phyloP scores from a whole-genome alignment of 2,113 vertebrate species.

The Pachycephala philippinensis region DNA sequence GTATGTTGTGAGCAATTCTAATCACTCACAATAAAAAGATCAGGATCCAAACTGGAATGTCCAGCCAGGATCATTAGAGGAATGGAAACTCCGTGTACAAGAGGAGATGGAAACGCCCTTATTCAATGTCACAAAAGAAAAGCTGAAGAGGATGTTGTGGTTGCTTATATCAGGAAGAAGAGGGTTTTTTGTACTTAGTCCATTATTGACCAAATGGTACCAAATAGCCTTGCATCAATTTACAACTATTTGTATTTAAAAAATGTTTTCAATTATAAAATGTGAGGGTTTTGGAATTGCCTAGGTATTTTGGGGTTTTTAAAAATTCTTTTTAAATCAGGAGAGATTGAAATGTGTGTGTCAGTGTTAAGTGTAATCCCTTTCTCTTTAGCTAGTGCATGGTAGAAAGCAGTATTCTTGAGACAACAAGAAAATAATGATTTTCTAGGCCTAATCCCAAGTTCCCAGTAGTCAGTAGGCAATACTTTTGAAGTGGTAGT shows the following conservation, averaged over 20 bases:
- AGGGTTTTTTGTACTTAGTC: background rate
- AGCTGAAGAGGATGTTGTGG: background rate
- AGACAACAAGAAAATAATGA: background rate
- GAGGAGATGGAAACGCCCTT: background rate
- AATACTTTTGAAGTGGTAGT: background rate
- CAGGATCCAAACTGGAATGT: background rate
- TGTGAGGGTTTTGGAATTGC: background rate
- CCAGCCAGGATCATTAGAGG: background rate
- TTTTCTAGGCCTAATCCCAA: background rate
- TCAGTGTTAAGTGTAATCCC: background rate
- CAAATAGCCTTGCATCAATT: background rate
- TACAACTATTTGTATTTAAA: background rate
- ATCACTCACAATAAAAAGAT: background rate
- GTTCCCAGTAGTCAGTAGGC: background rate
- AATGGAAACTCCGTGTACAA: background rate
- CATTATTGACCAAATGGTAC: background rate
- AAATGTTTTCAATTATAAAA: background rate
- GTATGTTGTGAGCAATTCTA: background rate
- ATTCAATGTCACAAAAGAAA: background rate
- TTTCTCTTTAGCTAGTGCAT: background rate
- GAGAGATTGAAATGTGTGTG: background rate
- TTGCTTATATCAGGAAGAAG: background rate
- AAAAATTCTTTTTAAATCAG: background rate
- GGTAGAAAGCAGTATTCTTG: background rate
- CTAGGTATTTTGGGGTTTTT: background rate